A percentile compares a stretch with the other conserved stretches of the same genome.
Evolutionary conservation across 1,140 invertebrate genomes (phyloP).

Genomic region (Anoplophora glabripennis): DNA sequence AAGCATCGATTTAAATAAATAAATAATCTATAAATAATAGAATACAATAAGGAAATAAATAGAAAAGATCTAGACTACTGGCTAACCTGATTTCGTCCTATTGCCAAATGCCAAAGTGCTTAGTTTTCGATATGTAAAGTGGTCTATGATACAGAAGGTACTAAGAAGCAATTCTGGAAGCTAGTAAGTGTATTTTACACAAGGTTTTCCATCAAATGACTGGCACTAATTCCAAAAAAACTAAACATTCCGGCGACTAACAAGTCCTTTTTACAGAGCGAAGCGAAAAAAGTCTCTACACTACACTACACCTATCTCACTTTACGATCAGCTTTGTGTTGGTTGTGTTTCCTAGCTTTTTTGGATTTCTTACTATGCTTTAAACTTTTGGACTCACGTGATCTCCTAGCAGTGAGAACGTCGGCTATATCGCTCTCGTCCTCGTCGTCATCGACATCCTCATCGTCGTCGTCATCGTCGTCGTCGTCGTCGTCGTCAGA

Average conservation of each 20-base stretch:
- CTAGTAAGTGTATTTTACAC: neutral
- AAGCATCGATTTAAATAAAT: conserved; percentile 30
- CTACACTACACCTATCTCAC: conserved; percentile 19
- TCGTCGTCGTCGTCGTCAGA: conserved; percentile 56
- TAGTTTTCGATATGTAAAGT: conserved; percentile 7
- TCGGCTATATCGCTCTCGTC: conserved; percentile 68
- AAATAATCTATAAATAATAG: conserved; percentile 38
- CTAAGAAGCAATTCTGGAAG: conserved; percentile 1
- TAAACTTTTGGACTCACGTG: conserved; percentile 80
- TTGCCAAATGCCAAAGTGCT: conserved; percentile 6
- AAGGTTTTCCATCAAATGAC: neutral
- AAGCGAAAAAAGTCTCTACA: conserved; percentile 4
- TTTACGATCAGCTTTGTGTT: conserved; percentile 25
- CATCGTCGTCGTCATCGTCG: conserved; percentile 64
- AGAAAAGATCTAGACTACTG: conserved; percentile 6
- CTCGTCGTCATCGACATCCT: conserved; percentile 73
- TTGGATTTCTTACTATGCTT: conserved; percentile 48
- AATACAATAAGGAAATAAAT: conserved; percentile 36
- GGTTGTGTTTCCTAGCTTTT: conserved; percentile 57
- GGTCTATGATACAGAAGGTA: conserved; percentile 11
- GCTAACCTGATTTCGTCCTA: neutral
- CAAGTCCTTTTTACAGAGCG: conserved; percentile 7
- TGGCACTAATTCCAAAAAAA: conserved; percentile 1
- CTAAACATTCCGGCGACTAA: conserved; percentile 15
- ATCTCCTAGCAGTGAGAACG: conserved; percentile 63